Evolutionary conservation across 2,888 invertebrate genomes (phyloP).

Genomic region (Drosophila affinis): DNA sequence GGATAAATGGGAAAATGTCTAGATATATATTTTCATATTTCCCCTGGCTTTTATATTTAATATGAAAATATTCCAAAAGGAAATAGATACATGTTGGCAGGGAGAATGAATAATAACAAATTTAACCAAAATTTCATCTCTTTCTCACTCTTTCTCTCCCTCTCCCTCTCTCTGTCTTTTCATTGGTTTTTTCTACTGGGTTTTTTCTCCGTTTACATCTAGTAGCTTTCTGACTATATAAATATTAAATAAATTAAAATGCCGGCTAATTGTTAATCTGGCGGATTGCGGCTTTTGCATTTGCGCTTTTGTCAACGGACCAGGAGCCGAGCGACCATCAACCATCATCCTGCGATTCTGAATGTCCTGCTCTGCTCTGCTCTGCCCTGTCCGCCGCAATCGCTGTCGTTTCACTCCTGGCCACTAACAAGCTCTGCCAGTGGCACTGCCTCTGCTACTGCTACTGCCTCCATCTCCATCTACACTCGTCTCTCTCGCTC

Average conservation of each 20-base stretch:
- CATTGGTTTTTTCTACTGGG: too few species aligned
- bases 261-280: constrained; percentile 75
- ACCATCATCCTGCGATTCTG: constrained; percentile 2
- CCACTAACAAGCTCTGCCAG: constrained; percentile 71
- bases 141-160: background rate
- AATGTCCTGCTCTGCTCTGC: constrained; percentile 19
- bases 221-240: constrained; percentile 48
- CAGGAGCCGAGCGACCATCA: constrained; percentile 22
- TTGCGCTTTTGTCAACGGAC: constrained; percentile 45
- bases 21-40: too few species aligned
- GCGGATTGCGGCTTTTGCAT: constrained; percentile 66
- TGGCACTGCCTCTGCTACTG: constrained; percentile 3
- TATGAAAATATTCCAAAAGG: too few species aligned
- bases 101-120: too few species aligned
- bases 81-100: too few species aligned
- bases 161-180: background rate
- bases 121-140: too few species aligned
- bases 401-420: constrained; percentile 15
- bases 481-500: constrained; percentile 21
- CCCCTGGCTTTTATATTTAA: too few species aligned
- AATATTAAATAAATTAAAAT: constrained; percentile 76
- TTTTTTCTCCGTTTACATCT: constrained; percentile 1
- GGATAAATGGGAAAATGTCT: too few species aligned
- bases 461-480: background rate
- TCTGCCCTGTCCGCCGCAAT: constrained; percentile 3